These are phyloP conservation scores for Dasyprocta punctata DNA, from an alignment of 2,113 vertebrate species.

Conservation along the genomic window DNA sequence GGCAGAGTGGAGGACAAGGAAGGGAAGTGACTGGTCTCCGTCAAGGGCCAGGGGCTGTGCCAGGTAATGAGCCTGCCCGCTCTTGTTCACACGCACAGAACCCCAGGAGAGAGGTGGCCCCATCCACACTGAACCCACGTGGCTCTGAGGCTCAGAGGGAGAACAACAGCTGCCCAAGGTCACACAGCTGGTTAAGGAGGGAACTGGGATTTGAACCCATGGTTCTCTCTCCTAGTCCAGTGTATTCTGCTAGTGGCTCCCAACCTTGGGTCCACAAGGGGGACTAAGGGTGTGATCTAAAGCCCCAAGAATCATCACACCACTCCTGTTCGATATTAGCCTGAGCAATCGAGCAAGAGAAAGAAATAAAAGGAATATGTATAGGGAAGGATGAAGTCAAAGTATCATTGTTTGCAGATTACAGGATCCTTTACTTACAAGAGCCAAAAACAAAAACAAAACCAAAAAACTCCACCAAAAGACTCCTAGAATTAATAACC, in stretches of 20 bases:
- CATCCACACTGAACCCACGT: not conserved
- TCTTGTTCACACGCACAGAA: not conserved
- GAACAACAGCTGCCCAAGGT: not conserved
- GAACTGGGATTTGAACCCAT: not conserved
- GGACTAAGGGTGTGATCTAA: not conserved
- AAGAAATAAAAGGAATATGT: not conserved
- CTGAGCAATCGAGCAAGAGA: not conserved
- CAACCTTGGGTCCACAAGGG: not conserved
- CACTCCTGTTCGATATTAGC: not conserved
- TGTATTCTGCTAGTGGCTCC: not conserved
- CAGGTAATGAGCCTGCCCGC: not conserved
- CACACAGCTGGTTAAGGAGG: not conserved
- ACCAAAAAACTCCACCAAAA: not conserved
- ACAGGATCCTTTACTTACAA: not conserved
- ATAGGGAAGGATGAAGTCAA: not conserved
- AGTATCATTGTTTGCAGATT: not conserved
- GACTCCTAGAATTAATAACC: not conserved
- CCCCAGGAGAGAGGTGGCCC: fast-evolving
- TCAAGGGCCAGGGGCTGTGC: not conserved
- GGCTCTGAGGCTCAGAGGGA: not conserved
- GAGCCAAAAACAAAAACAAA: not conserved
- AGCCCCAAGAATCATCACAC: not conserved
- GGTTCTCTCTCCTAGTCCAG: not conserved
- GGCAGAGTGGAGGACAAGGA: not conserved
- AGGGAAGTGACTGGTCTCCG: not conserved